A percentile compares a stretch with the other conserved stretches of the same genome.
These are phyloP conservation scores for Diplogasteroides magnus DNA, from an alignment of 1,140 invertebrate genomes.

Conservation along the genomic window DNA sequence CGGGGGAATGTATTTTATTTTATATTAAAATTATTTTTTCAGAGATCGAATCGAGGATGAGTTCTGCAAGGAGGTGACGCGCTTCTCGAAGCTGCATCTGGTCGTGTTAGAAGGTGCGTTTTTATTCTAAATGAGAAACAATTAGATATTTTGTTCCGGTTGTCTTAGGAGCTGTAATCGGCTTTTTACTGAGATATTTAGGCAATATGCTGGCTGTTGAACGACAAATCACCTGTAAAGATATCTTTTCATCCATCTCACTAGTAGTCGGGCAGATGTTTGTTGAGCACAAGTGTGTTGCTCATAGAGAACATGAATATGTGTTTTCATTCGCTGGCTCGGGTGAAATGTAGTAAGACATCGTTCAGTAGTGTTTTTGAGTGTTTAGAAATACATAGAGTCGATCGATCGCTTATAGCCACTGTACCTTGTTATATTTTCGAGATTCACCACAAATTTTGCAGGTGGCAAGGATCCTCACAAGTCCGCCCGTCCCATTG, in stretches of 20 bases:
- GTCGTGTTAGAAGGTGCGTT: conserved; percentile 16
- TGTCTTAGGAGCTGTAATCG: too few relatives aligned
- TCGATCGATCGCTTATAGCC: conserved; percentile 3
- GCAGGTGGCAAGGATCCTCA: conserved; percentile 6
- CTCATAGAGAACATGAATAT: neutral
- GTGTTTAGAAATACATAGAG: neutral
- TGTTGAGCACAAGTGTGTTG: neutral
- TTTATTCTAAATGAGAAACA: neutral
- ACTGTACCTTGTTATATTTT: conserved; percentile 3
- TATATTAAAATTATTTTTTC: neutral
- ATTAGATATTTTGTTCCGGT: too few relatives aligned
- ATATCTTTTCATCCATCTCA: neutral
- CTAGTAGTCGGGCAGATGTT: conserved; percentile 9
- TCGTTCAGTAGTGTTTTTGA: conserved; percentile 7
- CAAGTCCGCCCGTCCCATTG: conserved; percentile 16
- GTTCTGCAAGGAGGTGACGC: neutral
- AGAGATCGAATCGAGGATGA: neutral
- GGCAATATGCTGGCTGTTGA: neutral
- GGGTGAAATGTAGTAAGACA: neutral
- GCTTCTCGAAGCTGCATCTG: conserved; percentile 15
- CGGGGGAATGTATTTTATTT: neutral
- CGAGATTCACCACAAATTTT: conserved; percentile 7
- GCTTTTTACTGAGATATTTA: too few relatives aligned
- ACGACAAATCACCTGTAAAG: neutral
- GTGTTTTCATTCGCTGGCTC: neutral